These are phyloP conservation scores for Gastrophysa polygoni DNA, from an alignment of 2,888 invertebrate genomes.

Conservation along the genomic window DNA sequence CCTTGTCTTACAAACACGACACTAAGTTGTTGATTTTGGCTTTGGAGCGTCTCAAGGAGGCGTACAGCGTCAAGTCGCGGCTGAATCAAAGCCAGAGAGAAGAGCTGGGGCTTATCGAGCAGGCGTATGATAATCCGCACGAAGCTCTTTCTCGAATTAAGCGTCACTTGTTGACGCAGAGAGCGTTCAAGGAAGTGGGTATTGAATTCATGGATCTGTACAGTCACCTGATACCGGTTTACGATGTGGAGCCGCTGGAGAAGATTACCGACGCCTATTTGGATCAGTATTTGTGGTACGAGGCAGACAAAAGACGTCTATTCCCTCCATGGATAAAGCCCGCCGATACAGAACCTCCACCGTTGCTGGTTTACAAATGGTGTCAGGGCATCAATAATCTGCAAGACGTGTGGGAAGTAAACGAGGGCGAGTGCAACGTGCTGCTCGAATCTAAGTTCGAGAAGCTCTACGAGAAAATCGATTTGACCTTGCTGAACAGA, in stretches of 20 bases:
- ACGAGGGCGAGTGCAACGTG: constrained; percentile 98
- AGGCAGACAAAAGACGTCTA: constrained; percentile 95
- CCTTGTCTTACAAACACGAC: constrained; percentile 99
- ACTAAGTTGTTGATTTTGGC: constrained; percentile 97
- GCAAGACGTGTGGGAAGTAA: constrained; percentile 98
- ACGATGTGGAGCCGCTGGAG: constrained; percentile 98
- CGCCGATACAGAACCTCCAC: constrained; percentile 96
- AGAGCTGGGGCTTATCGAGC: constrained; percentile 97
- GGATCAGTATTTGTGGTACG: constrained; percentile 99
- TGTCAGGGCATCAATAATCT: constrained; percentile 98
- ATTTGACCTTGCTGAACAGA: constrained; percentile 95
- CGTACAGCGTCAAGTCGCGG: constrained; percentile 96
- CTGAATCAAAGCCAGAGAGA: constrained; percentile 99
- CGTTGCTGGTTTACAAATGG: constrained; percentile 94
- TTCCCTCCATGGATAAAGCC: constrained; percentile 99
- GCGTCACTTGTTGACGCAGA: constrained; percentile 96
- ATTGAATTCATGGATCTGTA: constrained; percentile 99
- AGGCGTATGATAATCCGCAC: constrained; percentile 99
- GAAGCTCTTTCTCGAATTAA: constrained; percentile 99
- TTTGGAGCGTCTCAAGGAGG: constrained; percentile 94
- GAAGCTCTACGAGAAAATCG: constrained; percentile 99
- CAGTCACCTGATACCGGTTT: constrained; percentile 97
- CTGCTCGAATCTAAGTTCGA: constrained; percentile 96
- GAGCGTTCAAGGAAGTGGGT: constrained; percentile 98
- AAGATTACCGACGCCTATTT: constrained; percentile 99